A percentile compares a stretch with the other conserved stretches of the same genome.
phyloP scores from a whole-genome alignment of 2,888 invertebrate species.

The Ephialtes manifestator region DNA sequence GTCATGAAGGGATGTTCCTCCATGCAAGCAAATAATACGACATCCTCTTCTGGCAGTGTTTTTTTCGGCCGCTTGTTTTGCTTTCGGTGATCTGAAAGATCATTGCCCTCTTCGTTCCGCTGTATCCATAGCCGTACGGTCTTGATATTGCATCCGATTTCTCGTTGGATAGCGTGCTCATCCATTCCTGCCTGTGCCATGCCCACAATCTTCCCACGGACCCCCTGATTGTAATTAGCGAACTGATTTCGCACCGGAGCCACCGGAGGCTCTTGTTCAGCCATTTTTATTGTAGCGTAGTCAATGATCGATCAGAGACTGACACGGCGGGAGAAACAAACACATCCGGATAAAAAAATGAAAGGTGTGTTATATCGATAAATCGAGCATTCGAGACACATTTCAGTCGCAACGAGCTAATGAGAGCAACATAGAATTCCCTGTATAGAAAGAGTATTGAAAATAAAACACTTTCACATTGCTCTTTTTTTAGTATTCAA shows the following conservation, averaged over 20 bases:
- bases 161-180: background rate
- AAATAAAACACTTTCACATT: too few species aligned
- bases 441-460: too few species aligned
- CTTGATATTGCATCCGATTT: background rate
- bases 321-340: too few species aligned
- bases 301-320: too few species aligned
- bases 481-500: too few species aligned
- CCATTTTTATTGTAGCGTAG: too few species aligned
- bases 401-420: too few species aligned
- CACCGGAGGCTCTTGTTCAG: too few species aligned
- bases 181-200: background rate
- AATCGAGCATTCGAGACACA: too few species aligned
- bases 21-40: background rate
- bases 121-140: background rate
- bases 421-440: too few species aligned
- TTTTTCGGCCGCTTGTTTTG: background rate
- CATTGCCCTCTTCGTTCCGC: background rate
- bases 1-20: background rate
- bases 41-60: background rate
- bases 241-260: background rate
- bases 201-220: background rate
- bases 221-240: background rate
- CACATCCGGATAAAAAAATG: too few species aligned
- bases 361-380: too few species aligned
- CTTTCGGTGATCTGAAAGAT: background rate